Evolutionary conservation across 35 echinoderm and acorn worm species (phyloP).

Genomic region (Holothuria glaberrima): DNA sequence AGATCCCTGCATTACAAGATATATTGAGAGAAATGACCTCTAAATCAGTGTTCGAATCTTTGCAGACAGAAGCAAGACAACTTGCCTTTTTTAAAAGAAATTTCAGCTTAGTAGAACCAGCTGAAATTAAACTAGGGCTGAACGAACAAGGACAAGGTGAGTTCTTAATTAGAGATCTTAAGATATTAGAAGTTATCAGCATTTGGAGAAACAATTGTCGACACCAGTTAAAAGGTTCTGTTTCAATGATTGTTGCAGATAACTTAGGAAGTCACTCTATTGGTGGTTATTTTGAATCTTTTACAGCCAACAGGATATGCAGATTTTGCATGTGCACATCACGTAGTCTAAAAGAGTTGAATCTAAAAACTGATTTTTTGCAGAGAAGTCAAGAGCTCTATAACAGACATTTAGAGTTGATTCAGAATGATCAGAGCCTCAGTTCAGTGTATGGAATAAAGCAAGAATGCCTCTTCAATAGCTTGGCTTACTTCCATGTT

Average conservation of each 20-base stretch:
- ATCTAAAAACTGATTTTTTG: neutral
- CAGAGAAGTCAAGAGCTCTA: neutral
- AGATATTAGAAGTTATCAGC: slow-evolving; percentile 10
- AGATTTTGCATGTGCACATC: slow-evolving; percentile 63
- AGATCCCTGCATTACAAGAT: slow-evolving; percentile 18
- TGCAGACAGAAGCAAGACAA: slow-evolving; percentile 25
- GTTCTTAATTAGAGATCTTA: slow-evolving; percentile 16
- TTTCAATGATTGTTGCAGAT: slow-evolving; percentile 40
- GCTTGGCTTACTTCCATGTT: slow-evolving; percentile 5
- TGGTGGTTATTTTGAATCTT: slow-evolving; percentile 48
- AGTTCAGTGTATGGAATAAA: slow-evolving; percentile 27
- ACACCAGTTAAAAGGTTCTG: slow-evolving; percentile 11
- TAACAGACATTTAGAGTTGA: slow-evolving; percentile 4
- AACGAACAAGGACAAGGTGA: slow-evolving; percentile 3
- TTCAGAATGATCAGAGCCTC: neutral
- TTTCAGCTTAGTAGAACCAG: slow-evolving; percentile 28
- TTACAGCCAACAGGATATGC: slow-evolving; percentile 60
- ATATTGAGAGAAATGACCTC: slow-evolving; percentile 8
- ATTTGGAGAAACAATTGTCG: slow-evolving; percentile 25
- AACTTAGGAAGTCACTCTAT: slow-evolving; percentile 40
- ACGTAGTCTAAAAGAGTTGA: neutral
- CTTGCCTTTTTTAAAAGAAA: slow-evolving; percentile 30
- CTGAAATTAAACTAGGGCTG: slow-evolving; percentile 5
- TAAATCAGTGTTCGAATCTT: slow-evolving; percentile 30
- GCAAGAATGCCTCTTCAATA: slow-evolving; percentile 25